Percentiles rank a stretch among this genome's conserved stretches.
These are phyloP conservation scores for Labeo catla DNA, from an alignment of 2,113 vertebrate species.

Conservation along the genomic window DNA sequence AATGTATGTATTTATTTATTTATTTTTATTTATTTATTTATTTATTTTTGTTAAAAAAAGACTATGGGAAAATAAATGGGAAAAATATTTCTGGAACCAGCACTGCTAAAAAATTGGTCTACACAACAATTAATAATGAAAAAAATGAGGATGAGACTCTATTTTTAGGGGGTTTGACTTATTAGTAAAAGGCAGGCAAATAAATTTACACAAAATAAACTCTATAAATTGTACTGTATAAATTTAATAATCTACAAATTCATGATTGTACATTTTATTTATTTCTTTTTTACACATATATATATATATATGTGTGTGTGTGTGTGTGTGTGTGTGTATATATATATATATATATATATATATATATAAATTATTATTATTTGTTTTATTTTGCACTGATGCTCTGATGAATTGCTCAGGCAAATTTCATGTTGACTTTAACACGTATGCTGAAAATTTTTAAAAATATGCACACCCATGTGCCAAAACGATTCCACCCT, in stretches of 20 bases:
- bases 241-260: neutral
- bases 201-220: too few relatives aligned
- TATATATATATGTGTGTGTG: too few relatives aligned
- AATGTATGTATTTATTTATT: too few relatives aligned
- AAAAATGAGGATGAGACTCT: neutral
- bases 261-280: too few relatives aligned
- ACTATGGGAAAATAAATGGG: neutral
- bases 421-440: neutral
- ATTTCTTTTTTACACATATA: neutral
- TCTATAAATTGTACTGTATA: neutral
- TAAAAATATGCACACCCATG: neutral
- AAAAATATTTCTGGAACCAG: neutral
- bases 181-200: neutral
- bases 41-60: neutral
- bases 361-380: too few relatives aligned
- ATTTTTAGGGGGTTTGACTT: neutral
- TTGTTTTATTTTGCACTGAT: neutral
- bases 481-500: conserved; percentile 6
- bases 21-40: neutral
- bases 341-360: neutral
- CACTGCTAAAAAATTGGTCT: neutral
- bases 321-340: too few relatives aligned
- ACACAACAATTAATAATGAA: neutral
- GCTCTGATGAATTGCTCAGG: neutral
- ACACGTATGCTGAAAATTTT: neutral